Base-by-base conservation (phyloP, 2,888 invertebrate species). In the Lymantria monacha region DNA sequence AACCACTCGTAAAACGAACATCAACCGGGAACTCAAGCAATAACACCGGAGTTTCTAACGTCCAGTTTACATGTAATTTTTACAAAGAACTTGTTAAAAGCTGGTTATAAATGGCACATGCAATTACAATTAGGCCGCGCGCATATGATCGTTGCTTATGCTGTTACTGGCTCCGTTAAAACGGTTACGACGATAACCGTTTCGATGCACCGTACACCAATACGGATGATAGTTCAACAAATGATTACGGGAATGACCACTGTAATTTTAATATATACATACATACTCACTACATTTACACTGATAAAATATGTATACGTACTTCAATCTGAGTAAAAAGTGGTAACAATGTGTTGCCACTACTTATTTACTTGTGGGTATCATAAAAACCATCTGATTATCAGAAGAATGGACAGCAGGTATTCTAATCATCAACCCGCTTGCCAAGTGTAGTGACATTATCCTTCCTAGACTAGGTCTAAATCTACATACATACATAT, bases 151-250 rank as follows among this genome's bases (percentile, higher is more conserved):
- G 51, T 53, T 49, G 58, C 37, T 1, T 9, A 52, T 53, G 64
- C 66, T 61, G 56, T 67, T 67, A 65, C 44, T 51, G 52, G 49
- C 65, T 55, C 63, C 67, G 65, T 67, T 67, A 65, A 59, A 67
- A 67, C 67, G 55, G 42, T 42, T 10, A 61, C 53, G 46, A 53
- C 47, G 46, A 63, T 59, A 63, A 61, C 66, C 47, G 61, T 65
- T 63, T 42, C 47, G 41, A 51, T 49, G 46, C 65, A 53, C 53
- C 42, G 53, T 53, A 46, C 30, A 44, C 11, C 46, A 49, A 49
- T 53, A 49, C 41, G 37, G 33, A 14, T 49, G 42, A 38, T 30
- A 30, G 47, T 49, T 42, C 40, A 30, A 47, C 48, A 42, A 14
- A 11, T 30, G 43, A 48, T 51, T 50, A 61, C 57, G 53, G 59